Evolutionary conservation across 1,140 invertebrate genomes (phyloP), one percentile per base, ranked within the genome.

Genomic region (Pseudomyrmex sp.): DNA sequence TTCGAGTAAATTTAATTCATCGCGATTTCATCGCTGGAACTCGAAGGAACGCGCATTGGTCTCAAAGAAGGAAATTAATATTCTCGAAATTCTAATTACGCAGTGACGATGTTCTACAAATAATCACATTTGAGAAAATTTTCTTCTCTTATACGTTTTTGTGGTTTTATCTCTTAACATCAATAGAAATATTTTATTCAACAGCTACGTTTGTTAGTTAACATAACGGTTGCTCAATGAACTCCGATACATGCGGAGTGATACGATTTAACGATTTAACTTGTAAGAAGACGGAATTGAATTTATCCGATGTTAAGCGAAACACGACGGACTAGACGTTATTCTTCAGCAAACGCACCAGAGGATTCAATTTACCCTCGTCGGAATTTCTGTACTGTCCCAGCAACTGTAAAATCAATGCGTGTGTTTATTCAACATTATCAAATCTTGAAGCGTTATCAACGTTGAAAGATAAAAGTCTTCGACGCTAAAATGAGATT

Each of bases 341-440:
- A 63, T 90, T 83, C 82, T 94, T 94, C 74, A 95, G 88, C 46
- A 95, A 87, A 82, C 93, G 93, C 46, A 97, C 95, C 79, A 97
- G 88, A 70, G 95, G 95, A 92, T 96, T 95, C 10, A 93, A 93
- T 86, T 95, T 95, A 61, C 96, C 96, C 70, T 94, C 94, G 63
- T 96, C 95, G 3, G 96, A 96, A 84, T 95, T 95, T 91, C 94
- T 95, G 91, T 96, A 97, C 84, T 96, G 96, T 87, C 96, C 96
- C 63, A 97, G 91, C 58, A 96, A 93, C 96, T 97, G 94, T 52
- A 92, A 93, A 89, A 86, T 5, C 48, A 20, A 26, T 12, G 74
- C 44, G 58, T 61, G 18, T 74, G 61, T 63, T 75, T 23, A 26
- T 63, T 63, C 50, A 63, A 72, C 1, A 1, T 63, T 46, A 54